A percentile compares a stretch with the other conserved stretches of the same genome.
Conservation (phyloP, 2,888 invertebrate genomes). For the Vesta saturnalis region DNA sequence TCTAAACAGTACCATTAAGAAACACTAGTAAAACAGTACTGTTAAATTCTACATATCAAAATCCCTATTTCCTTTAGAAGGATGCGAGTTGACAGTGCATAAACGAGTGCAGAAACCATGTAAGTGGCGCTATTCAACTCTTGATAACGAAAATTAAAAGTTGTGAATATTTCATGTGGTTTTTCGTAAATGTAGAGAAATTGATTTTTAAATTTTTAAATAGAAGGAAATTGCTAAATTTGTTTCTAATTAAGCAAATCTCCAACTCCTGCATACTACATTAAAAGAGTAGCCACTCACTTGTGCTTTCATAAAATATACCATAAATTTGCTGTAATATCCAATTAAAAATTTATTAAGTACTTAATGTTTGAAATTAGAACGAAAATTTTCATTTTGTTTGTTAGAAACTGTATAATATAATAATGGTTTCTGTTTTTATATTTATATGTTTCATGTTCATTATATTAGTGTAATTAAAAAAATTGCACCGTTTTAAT, state of each 20-base stretch:
- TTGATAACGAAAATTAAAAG: not conserved
- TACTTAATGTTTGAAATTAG: not conserved
- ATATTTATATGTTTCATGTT: no score
- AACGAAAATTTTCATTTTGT: not conserved
- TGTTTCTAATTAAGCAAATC: not conserved
- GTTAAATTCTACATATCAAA: no score
- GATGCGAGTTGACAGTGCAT: no score
- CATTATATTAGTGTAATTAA: no score
- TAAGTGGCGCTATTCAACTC: no score
- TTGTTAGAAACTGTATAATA: not conserved
- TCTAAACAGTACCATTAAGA: no score
- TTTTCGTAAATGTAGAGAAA: no score
- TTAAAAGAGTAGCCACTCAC: not conserved
- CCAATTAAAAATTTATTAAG: not conserved
- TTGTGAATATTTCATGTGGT: no score
- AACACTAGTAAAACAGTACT: no score
- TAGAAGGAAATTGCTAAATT: not conserved
- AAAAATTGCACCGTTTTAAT: no score
- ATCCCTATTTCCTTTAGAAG: no score
- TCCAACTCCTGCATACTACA: not conserved
- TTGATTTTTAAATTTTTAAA: not conserved
- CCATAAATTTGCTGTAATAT: not conserved
- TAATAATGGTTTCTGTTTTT: no score
- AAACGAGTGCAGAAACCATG: not conserved
- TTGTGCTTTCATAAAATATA: not conserved